phyloP scores from a whole-genome alignment of 2,113 vertebrate species.

The Sinocyclocheilus anshuiensis region DNA sequence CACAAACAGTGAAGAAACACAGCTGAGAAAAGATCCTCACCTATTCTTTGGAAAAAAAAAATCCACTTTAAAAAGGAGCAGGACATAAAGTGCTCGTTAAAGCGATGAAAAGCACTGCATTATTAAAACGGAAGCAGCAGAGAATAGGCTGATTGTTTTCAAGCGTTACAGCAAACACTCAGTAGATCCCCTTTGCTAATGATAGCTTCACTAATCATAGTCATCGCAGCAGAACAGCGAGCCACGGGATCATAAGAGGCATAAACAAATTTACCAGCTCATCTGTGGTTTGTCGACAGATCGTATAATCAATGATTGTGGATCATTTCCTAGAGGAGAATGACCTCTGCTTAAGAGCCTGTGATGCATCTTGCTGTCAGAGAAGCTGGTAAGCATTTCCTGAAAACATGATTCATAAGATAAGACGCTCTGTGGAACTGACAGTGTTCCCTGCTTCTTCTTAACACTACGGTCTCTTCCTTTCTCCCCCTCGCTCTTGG shows the following conservation, averaged over 20 bases:
- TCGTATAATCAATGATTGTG: constrained; percentile 21
- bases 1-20: neutral
- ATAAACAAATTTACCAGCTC: constrained; percentile 37
- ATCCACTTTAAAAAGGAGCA: constrained; percentile 12
- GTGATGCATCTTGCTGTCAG: constrained; percentile 46
- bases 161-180: neutral
- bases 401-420: constrained; percentile 42
- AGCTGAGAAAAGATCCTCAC: neutral
- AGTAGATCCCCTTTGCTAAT: constrained; percentile 31
- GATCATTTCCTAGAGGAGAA: constrained; percentile 32
- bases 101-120: constrained; percentile 10
- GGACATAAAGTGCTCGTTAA: constrained; percentile 9
- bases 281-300: constrained; percentile 27
- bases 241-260: neutral
- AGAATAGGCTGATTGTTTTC: constrained; percentile 30
- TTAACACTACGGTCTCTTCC: neutral
- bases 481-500: neutral
- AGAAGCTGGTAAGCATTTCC: constrained; percentile 16
- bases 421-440: constrained; percentile 7
- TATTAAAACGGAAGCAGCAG: neutral
- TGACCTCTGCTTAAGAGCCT: constrained; percentile 38
- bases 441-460: constrained; percentile 16
- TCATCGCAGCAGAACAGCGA: neutral
- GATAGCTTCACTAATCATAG: constrained; percentile 42
- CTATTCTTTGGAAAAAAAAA: constrained; percentile 23